Base-by-base conservation (phyloP, 2,888 invertebrate genomes). In the Tanypteryx hageni region DNA sequence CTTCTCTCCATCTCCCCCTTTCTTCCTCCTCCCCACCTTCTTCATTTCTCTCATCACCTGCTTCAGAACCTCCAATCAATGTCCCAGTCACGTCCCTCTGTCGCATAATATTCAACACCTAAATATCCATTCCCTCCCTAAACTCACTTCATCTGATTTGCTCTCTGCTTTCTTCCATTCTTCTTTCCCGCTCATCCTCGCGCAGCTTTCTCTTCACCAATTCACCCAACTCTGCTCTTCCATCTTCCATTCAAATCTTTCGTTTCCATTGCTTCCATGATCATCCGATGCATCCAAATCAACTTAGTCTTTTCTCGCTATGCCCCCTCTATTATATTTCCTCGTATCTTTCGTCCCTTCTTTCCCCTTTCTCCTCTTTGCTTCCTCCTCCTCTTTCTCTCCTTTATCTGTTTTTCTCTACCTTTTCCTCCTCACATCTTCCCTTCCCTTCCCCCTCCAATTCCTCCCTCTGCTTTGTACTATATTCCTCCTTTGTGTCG, bases 81-180 rank as follows among this genome's bases (percentile, higher is more conserved):
- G 22, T 27, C 76, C 76, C 76, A 76, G 76, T 76, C 76, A 76
- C 76, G 76, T 76, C 13, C 27, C 27, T 76, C 11, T 22, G 76
- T 27, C 76, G 76, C 27, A 76, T 76, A 76, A 13, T 27, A n/a
- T 76, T 76, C 22, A 76, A 76, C 76, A 76, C 76, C 76, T 76
- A 76, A 22, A 76, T 76, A 8, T 68, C 68, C 68, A n/a, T 68
- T 68, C 68, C 16, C n/a, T 68, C 68, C 14, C 14, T 11, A 4
- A 13, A 27, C 31, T 31, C 61, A 18, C 31, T 18, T 14, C 31
- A 13, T 18, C 86, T 58, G 44, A 44, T 44, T 44, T 44, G 1
- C 44, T 5, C 44, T 44, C 44, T 44, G 3, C 44, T 44, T 44
- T 44, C 44, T 5, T 58, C 18, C 59, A 5, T 76, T 84, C 85